These are phyloP conservation scores for Carettochelys insculpta DNA, from an alignment of 2,113 vertebrate genomes.

Conservation along the genomic window DNA sequence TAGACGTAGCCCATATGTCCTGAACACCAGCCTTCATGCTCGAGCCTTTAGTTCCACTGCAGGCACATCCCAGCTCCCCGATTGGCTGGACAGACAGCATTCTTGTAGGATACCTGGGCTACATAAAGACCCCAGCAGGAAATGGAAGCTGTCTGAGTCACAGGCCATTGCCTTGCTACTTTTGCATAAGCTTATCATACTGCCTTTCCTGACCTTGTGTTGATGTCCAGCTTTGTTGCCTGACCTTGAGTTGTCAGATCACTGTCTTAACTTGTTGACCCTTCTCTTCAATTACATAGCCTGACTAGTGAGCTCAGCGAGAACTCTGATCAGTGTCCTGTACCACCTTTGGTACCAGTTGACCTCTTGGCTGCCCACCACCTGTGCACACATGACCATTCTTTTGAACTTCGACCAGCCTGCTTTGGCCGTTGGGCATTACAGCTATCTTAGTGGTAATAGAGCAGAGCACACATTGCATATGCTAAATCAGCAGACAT, in stretches of 20 bases:
- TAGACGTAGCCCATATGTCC: too few relatives aligned
- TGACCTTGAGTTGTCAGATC: neutral
- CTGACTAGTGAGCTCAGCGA: neutral
- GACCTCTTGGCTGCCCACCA: neutral
- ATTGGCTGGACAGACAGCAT: neutral
- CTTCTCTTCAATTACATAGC: neutral
- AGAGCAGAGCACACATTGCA: neutral
- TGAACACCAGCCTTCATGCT: neutral
- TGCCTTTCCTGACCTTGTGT: neutral
- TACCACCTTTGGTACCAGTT: neutral
- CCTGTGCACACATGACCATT: neutral
- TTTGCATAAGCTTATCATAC: neutral
- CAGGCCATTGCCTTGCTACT: neutral
- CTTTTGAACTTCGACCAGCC: neutral
- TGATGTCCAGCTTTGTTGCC: neutral
- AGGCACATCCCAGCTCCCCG: neutral
- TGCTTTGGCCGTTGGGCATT: neutral
- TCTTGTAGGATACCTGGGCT: neutral
- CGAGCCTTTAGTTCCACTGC: neutral
- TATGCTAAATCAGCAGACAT: neutral
- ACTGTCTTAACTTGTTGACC: neutral
- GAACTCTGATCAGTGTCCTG: neutral
- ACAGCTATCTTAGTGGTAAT: neutral
- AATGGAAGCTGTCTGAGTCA: neutral
- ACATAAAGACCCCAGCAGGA: neutral